phyloP scores from a whole-genome alignment of 2,888 invertebrate species.

The Sinelater perroti region DNA sequence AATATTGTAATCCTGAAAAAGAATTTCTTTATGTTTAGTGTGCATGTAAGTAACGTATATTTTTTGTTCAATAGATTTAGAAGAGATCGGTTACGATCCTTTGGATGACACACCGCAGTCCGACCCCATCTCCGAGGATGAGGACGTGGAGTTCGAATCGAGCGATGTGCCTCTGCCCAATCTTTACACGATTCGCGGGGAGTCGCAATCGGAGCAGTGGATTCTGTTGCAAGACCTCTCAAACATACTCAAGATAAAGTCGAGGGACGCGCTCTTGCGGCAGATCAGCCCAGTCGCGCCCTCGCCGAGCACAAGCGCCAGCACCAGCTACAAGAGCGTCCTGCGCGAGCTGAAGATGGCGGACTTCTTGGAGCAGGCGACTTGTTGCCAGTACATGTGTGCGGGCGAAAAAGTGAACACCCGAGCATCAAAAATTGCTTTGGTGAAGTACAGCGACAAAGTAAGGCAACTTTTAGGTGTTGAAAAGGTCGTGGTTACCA shows the following conservation, averaged over 20 bases:
- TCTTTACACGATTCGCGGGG: conserved; percentile 76
- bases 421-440: conserved; percentile 80
- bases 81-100: conserved; percentile 66
- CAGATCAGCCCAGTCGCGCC: conserved; percentile 73
- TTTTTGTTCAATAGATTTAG: conserved; percentile 16
- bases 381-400: conserved; percentile 80
- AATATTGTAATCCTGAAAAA: too few relatives aligned
- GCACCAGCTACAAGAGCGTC: conserved; percentile 52
- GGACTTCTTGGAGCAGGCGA: conserved; percentile 82
- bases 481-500: conserved; percentile 75
- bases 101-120: conserved; percentile 65
- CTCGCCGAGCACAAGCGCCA: conserved; percentile 44
- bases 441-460: conserved; percentile 85
- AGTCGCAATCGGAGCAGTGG: conserved; percentile 77
- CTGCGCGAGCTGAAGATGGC: conserved; percentile 78
- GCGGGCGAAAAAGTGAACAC: conserved; percentile 83
- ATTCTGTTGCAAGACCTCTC: conserved; percentile 82
- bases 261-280: conserved; percentile 79
- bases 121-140: conserved; percentile 63
- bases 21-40: too few relatives aligned
- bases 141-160: conserved; percentile 81
- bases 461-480: conserved; percentile 83
- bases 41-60: too few relatives aligned
- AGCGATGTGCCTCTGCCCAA: conserved; percentile 82
- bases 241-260: conserved; percentile 79